Evolutionary conservation across 2,113 vertebrate genomes (phyloP).

Genomic region (Nibea albiflora): DNA sequence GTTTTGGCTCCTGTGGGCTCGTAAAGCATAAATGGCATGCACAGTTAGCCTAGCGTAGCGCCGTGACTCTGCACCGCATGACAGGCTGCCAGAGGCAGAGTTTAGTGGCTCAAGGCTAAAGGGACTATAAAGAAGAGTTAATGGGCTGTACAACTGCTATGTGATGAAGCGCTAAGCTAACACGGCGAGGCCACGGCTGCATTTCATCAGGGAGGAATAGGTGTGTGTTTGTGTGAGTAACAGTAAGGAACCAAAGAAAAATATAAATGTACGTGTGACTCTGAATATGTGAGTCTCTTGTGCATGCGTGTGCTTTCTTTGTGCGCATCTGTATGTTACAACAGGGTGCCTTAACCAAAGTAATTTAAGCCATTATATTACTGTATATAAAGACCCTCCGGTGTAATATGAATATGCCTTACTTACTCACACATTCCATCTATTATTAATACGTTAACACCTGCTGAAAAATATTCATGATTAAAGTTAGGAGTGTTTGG

Average conservation of each 20-base stretch:
- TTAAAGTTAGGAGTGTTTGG: neutral
- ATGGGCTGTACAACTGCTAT: conserved; percentile 77
- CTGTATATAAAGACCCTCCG: neutral
- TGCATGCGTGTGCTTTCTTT: neutral
- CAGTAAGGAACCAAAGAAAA: neutral
- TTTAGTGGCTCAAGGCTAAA: conserved; percentile 81
- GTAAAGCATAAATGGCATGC: conserved; percentile 72
- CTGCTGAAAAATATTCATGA: neutral
- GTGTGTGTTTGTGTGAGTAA: conserved; percentile 16
- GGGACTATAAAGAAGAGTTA: conserved; percentile 81
- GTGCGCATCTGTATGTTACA: neutral
- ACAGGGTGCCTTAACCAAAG: neutral
- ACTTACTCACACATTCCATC: neutral
- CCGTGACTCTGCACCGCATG: conserved; percentile 40
- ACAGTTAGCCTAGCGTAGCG: conserved; percentile 70
- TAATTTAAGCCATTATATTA: neutral
- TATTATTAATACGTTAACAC: neutral
- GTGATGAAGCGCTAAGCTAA: conserved; percentile 77
- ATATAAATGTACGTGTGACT: neutral
- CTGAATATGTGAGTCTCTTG: too few species aligned
- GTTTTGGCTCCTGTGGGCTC: conserved; percentile 66
- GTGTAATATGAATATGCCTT: neutral
- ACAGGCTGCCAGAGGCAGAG: conserved; percentile 73
- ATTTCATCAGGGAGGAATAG: conserved; percentile 57
- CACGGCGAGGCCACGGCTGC: conserved; percentile 67